Conservation (phyloP, 2,113 vertebrate species). For the Campylomormyrus tamandua region DNA sequence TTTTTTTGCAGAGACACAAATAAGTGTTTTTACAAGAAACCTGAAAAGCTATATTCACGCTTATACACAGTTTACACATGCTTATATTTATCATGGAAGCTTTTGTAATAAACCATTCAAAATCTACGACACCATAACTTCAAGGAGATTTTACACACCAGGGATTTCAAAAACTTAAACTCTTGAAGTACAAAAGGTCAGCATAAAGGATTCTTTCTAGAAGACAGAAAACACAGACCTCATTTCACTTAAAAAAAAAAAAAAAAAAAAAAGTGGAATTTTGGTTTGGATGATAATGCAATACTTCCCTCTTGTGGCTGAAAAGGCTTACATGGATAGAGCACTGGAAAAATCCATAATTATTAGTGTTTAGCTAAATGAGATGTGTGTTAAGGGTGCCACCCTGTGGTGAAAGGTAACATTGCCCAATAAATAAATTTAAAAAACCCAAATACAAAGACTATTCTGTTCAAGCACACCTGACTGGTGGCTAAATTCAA, state of each 20-base stretch:
- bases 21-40: background rate
- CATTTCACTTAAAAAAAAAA: background rate
- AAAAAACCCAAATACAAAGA: background rate
- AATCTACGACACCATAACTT: conserved; percentile 20
- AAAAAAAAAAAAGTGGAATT: background rate
- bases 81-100: background rate
- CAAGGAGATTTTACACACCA: conserved; percentile 19
- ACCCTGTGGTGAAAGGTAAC: background rate
- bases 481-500: background rate
- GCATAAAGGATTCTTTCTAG: conserved; percentile 36
- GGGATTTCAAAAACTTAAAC: conserved; percentile 33
- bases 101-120: background rate
- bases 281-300: background rate
- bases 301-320: conserved; percentile 1
- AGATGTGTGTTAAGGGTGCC: background rate
- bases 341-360: background rate
- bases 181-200: conserved; percentile 38
- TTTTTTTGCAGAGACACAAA: background rate
- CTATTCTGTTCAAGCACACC: background rate
- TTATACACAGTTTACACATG: background rate
- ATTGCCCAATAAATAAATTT: background rate
- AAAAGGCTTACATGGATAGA: background rate
- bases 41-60: background rate
- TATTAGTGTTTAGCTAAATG: background rate
- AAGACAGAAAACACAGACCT: conserved; percentile 21